Evolutionary conservation across 2,113 vertebrate species (phyloP).

Genomic region (Galbula dea): DNA sequence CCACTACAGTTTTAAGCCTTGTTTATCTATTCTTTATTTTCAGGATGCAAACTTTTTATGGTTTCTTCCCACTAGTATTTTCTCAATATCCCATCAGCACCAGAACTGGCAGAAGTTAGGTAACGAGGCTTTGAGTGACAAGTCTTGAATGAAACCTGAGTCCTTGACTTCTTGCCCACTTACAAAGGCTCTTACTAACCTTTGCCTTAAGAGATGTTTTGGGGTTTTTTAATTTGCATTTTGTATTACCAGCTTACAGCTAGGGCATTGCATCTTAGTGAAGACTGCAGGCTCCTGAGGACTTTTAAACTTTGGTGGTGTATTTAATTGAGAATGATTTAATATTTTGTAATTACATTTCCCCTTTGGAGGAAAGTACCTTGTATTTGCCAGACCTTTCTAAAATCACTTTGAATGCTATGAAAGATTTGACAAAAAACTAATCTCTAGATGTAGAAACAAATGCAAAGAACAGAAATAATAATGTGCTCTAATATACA

Average conservation of each 20-base stretch:
- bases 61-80: constrained; percentile 4
- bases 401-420: not conserved
- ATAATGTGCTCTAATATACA: not conserved
- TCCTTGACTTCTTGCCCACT: not conserved
- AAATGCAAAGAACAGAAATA: not conserved
- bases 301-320: not conserved
- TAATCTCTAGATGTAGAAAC: not conserved
- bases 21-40: constrained; percentile 28
- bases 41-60: not conserved
- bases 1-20: not conserved
- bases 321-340: not conserved
- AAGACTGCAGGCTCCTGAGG: not conserved
- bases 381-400: not conserved
- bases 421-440: not conserved
- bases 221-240: not conserved
- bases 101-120: not conserved
- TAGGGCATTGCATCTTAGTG: not conserved
- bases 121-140: not conserved
- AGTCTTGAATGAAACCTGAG: not conserved
- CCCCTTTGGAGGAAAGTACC: not conserved
- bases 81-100: not conserved
- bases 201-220: not conserved
- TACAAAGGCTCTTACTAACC: not conserved
- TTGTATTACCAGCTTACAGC: not conserved
- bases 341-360: not conserved